phyloP scores from a whole-genome alignment of 2,888 invertebrate species.

The Lamproptera curius region DNA sequence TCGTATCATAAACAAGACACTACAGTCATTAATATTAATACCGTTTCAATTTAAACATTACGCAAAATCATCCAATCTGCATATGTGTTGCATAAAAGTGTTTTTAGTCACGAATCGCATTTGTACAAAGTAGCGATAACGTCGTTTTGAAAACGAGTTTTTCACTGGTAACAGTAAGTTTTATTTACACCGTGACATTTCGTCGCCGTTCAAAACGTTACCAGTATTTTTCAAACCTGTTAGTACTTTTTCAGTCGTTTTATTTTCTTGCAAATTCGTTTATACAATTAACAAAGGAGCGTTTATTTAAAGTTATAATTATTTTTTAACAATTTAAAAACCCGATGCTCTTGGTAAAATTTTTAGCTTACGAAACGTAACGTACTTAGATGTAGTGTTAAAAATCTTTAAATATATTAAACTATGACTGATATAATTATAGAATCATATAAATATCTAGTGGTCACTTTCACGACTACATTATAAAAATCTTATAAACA shows the following conservation, averaged over 20 bases:
- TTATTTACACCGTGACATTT: background rate
- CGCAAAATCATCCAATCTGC: constrained; percentile 10
- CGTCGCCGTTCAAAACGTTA: background rate
- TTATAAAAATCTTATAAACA: too few relatives aligned
- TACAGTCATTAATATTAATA: constrained; percentile 15
- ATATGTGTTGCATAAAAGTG: constrained; percentile 3
- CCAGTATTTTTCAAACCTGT: background rate
- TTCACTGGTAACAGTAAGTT: too few relatives aligned
- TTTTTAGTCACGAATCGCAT: too few relatives aligned
- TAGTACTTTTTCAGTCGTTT: too few relatives aligned
- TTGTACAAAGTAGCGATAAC: too few relatives aligned
- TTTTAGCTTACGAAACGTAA: too few relatives aligned
- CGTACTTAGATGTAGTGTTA: constrained; percentile 2
- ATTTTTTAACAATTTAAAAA: too few relatives aligned
- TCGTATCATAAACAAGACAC: constrained; percentile 12
- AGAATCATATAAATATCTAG: background rate
- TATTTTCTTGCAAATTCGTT: too few relatives aligned
- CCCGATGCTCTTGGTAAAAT: too few relatives aligned
- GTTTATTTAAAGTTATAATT: too few relatives aligned
- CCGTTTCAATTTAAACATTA: constrained; percentile 7
- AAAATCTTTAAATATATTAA: background rate
- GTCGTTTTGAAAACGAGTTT: background rate
- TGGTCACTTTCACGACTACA: background rate
- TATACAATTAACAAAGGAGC: too few relatives aligned
- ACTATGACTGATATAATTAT: constrained; percentile 8